Evolutionary conservation across 2,113 vertebrate genomes (phyloP).

Genomic region (Indri indri): DNA sequence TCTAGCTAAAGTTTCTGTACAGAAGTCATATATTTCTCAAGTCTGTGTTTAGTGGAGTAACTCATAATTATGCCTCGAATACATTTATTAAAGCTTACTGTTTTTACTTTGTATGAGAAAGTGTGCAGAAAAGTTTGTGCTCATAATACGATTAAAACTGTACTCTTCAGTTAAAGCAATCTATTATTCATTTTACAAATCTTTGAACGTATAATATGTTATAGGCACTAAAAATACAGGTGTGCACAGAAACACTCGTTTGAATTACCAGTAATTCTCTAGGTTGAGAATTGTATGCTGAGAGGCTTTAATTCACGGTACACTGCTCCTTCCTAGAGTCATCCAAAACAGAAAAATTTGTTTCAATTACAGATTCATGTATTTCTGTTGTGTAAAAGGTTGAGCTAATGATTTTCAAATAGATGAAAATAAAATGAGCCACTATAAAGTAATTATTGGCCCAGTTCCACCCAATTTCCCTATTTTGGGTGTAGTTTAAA

Average conservation of each 20-base stretch:
- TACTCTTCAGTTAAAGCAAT: background rate
- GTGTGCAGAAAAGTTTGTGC: background rate
- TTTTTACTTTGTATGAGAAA: background rate
- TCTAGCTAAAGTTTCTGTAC: background rate
- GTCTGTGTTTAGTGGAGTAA: background rate
- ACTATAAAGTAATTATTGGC: background rate
- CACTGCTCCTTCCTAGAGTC: background rate
- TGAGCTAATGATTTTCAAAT: slow-evolving; percentile 12
- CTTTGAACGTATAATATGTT: background rate
- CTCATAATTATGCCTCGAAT: background rate
- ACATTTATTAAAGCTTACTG: background rate
- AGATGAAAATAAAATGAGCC: background rate
- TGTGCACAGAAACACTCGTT: background rate
- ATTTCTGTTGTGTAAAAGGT: background rate
- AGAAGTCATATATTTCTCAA: background rate
- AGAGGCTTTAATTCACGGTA: background rate
- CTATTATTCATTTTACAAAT: background rate
- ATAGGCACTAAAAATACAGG: background rate
- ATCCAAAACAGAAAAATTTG: background rate
- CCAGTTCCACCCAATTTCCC: slow-evolving; percentile 33
- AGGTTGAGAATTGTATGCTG: background rate
- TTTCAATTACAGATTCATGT: background rate
- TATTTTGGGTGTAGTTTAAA: slow-evolving; percentile 58
- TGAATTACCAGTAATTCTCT: background rate
- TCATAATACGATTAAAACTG: background rate